A percentile compares a stretch with the other conserved stretches of the same genome.
These are phyloP conservation scores for Diuraphis noxia DNA, from an alignment of 1,140 invertebrate species.

Conservation along the genomic window DNA sequence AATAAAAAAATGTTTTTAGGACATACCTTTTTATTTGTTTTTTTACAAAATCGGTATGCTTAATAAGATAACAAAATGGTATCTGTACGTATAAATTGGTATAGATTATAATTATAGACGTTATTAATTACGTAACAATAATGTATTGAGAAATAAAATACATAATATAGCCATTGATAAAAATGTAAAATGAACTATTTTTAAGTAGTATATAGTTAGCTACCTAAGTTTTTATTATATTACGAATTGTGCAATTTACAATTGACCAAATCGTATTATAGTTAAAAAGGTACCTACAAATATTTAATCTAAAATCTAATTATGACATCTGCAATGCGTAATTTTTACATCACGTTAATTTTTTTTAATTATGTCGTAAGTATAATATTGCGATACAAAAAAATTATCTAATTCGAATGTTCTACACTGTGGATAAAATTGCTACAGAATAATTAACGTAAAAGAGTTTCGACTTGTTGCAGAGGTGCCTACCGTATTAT, in stretches of 20 bases:
- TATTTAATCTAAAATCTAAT: background rate
- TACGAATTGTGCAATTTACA: background rate
- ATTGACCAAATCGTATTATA: background rate
- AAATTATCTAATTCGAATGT: background rate
- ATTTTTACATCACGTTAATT: background rate
- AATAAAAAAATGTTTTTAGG: background rate
- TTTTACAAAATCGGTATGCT: background rate
- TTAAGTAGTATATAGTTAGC: background rate
- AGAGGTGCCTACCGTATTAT: background rate
- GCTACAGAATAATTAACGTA: conserved; percentile 20
- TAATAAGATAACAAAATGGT: background rate
- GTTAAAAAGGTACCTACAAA: background rate
- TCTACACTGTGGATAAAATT: background rate
- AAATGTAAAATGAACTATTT: background rate
- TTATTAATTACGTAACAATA: background rate
- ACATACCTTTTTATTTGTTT: background rate
- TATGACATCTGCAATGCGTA: background rate
- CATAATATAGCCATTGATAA: background rate
- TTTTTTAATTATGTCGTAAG: background rate
- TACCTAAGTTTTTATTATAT: background rate
- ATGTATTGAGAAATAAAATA: background rate
- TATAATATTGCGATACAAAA: background rate
- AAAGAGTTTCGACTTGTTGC: background rate
- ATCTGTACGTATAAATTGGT: background rate
- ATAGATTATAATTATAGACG: background rate